phyloP scores from a whole-genome alignment of 2,113 vertebrate genomes.

The Uropsilus gracilis region DNA sequence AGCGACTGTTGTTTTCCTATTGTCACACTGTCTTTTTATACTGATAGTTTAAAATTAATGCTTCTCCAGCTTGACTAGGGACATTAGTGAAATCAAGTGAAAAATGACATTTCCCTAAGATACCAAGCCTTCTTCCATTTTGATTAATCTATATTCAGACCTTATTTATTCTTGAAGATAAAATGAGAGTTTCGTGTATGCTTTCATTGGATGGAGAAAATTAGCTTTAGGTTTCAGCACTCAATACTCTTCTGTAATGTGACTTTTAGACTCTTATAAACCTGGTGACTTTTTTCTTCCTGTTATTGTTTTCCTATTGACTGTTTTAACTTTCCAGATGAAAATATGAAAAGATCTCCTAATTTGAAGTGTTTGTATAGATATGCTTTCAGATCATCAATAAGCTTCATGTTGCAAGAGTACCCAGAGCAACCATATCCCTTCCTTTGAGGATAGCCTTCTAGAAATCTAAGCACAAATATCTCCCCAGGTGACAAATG shows the following conservation, averaged over 20 bases:
- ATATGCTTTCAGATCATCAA: not conserved
- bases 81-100: slow-evolving; percentile 67
- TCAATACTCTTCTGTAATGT: not conserved
- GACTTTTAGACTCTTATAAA: not conserved
- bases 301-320: not conserved
- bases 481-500: not conserved
- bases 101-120: slow-evolving; percentile 56
- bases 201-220: not conserved
- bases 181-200: not conserved
- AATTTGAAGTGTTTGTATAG: not conserved
- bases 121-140: not conserved
- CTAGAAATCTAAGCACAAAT: not conserved
- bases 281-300: not conserved
- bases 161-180: not conserved
- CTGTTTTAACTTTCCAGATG: not conserved
- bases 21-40: slow-evolving; percentile 10
- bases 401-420: not conserved
- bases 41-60: slow-evolving; percentile 53
- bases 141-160: not conserved
- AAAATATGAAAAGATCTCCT: not conserved
- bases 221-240: not conserved
- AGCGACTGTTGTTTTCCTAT: not conserved
- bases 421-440: fast-evolving
- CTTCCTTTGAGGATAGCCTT: not conserved
- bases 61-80: slow-evolving; percentile 29